These are phyloP conservation scores for Acanthornis magna DNA, from an alignment of 2,797 vertebrate genomes.

Conservation along the genomic window DNA sequence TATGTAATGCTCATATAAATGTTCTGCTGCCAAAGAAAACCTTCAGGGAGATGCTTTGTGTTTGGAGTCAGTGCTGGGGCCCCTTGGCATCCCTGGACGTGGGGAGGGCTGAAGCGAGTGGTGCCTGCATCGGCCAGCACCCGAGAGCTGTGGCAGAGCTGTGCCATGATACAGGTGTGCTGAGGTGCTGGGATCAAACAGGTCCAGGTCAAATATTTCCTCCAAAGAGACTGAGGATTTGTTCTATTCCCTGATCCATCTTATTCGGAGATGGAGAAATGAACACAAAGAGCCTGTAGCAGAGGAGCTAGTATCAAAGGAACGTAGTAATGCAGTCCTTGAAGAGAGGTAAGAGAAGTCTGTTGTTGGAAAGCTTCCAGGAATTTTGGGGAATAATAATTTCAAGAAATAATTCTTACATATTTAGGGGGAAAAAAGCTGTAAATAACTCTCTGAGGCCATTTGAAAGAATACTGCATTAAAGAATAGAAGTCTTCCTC, in stretches of 20 bases:
- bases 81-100: neutral
- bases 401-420: neutral
- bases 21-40: neutral
- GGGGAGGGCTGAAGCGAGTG: accelerated
- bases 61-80: accelerated
- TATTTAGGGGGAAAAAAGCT: accelerated
- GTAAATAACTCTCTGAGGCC: neutral
- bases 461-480: neutral
- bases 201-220: neutral
- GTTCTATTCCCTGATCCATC: neutral
- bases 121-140: accelerated
- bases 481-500: neutral
- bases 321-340: neutral
- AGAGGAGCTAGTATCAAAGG: neutral
- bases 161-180: accelerated
- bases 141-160: neutral
- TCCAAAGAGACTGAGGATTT: neutral
- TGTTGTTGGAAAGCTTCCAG: neutral
- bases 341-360: neutral
- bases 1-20: neutral
- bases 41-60: neutral
- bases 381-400: neutral
- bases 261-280: neutral
- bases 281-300: neutral
- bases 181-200: neutral